Percentiles rank a stretch among this genome's conserved stretches.
phyloP scores from a whole-genome alignment of 92 coral and sea anemone species.

The Blastomussa wellsi region DNA sequence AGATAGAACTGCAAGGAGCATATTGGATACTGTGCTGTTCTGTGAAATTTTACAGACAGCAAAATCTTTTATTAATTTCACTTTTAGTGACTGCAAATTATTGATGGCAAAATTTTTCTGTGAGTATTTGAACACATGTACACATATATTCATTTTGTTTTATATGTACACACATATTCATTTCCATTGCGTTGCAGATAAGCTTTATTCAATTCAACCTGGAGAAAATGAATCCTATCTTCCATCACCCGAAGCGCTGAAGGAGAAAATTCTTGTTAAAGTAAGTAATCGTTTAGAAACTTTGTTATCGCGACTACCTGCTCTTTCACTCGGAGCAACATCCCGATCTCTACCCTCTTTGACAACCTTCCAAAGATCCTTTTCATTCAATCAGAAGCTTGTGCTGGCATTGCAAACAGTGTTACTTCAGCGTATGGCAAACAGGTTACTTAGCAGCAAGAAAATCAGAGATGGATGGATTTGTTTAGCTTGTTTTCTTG shows the following conservation, averaged over 20 bases:
- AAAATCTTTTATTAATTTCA: neutral
- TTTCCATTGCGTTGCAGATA: slow-evolving; percentile 47
- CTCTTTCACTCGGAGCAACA: too few species aligned
- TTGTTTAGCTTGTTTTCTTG: neutral
- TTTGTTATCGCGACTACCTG: too few species aligned
- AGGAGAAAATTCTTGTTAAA: slow-evolving; percentile 83
- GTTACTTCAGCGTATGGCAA: neutral
- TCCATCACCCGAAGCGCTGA: slow-evolving; percentile 91
- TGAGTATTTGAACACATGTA: too few species aligned
- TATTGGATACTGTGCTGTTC: neutral
- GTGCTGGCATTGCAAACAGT: too few species aligned
- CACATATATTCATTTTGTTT: too few species aligned
- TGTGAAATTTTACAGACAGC: neutral
- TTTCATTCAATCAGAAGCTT: too few species aligned
- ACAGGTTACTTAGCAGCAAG: neutral
- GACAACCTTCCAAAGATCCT: too few species aligned
- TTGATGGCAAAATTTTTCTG: too few species aligned
- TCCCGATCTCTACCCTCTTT: too few species aligned
- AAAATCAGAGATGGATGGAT: neutral
- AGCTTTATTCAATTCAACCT: slow-evolving; percentile 77
- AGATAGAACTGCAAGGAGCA: neutral
- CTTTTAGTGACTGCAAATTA: too few species aligned
- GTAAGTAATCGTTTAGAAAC: slow-evolving; percentile 37
- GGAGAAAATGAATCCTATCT: slow-evolving; percentile 82
- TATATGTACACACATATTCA: too few species aligned